Evolutionary conservation across 2,888 invertebrate species (phyloP).

Genomic region (Nysson spinosus): DNA sequence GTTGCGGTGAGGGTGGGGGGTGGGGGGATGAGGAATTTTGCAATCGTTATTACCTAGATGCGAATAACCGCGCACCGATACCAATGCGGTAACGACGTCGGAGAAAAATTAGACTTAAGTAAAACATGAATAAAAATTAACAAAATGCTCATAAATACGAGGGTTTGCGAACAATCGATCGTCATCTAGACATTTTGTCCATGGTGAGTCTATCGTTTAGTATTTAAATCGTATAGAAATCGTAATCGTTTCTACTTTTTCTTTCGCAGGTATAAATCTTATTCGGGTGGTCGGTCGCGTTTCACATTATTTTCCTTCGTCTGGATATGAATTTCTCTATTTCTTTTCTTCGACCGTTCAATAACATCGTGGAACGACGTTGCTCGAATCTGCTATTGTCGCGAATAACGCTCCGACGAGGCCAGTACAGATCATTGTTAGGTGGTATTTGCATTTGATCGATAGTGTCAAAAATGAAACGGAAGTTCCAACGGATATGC

Average conservation of each 20-base stretch:
- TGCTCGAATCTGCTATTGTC: slow-evolving; percentile 31
- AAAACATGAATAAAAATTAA: slow-evolving; percentile 75
- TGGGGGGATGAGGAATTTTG: slow-evolving; percentile 21
- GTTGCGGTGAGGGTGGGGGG: no score
- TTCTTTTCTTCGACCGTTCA: slow-evolving; percentile 4
- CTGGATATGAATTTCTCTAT: background rate
- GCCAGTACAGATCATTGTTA: slow-evolving; percentile 50
- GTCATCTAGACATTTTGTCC: slow-evolving; percentile 50
- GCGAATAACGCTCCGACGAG: slow-evolving; percentile 37
- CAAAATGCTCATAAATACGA: slow-evolving; percentile 75
- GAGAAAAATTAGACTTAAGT: slow-evolving; percentile 69
- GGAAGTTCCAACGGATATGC: no score
- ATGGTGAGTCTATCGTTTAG: slow-evolving; percentile 43
- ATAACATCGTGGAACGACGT: slow-evolving; percentile 18
- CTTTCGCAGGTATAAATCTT: slow-evolving; percentile 12
- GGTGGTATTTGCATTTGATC: no score
- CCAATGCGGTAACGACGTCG: slow-evolving; percentile 51
- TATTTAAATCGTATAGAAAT: slow-evolving; percentile 37
- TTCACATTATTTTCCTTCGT: slow-evolving; percentile 7
- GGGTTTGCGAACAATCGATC: slow-evolving; percentile 71
- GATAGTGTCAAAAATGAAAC: no score
- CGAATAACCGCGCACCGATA: slow-evolving; percentile 56
- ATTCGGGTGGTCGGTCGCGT: slow-evolving; percentile 25
- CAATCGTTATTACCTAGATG: slow-evolving; percentile 69
- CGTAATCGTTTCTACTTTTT: slow-evolving; percentile 21